phyloP scores from a whole-genome alignment of 2,113 vertebrate species.

The Epinephelus lanceolatus region DNA sequence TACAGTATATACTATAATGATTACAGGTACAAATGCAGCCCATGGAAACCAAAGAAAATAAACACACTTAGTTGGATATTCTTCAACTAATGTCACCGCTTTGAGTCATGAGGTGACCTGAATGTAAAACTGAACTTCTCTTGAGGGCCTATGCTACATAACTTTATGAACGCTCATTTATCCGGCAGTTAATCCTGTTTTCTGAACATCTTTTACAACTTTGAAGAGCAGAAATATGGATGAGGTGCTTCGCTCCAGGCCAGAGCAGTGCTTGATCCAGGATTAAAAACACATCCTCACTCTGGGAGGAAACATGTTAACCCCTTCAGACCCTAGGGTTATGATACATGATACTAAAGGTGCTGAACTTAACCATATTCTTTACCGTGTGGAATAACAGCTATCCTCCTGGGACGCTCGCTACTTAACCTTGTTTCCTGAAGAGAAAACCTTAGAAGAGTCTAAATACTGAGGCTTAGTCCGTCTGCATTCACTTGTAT shows the following conservation, averaged over 20 bases:
- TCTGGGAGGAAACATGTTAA: constrained; percentile 75
- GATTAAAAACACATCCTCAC: constrained; percentile 72
- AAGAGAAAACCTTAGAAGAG: constrained; percentile 35
- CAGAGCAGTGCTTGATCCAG: constrained; percentile 70
- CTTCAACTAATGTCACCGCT: neutral
- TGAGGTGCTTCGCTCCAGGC: constrained; percentile 67
- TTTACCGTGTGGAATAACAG: constrained; percentile 62
- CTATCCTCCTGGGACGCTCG: constrained; percentile 27
- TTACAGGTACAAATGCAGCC: constrained; percentile 28
- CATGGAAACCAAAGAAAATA: constrained; percentile 61
- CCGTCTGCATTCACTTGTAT: constrained; percentile 18
- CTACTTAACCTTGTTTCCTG: constrained; percentile 73
- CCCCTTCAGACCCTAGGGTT: constrained; percentile 71
- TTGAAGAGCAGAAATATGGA: constrained; percentile 59
- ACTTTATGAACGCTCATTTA: constrained; percentile 30
- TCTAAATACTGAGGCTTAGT: constrained; percentile 11
- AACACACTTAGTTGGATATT: constrained; percentile 6
- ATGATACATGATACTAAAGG: constrained; percentile 73
- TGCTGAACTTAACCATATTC: constrained; percentile 69
- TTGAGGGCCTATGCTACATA: neutral
- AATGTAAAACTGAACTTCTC: constrained; percentile 10
- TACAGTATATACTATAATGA: constrained; percentile 43
- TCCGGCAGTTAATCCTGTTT: constrained; percentile 60
- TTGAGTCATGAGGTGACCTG: neutral
- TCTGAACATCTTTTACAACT: constrained; percentile 63